phyloP scores from a whole-genome alignment of 2,113 vertebrate genomes.

The Accipiter cooperii region DNA sequence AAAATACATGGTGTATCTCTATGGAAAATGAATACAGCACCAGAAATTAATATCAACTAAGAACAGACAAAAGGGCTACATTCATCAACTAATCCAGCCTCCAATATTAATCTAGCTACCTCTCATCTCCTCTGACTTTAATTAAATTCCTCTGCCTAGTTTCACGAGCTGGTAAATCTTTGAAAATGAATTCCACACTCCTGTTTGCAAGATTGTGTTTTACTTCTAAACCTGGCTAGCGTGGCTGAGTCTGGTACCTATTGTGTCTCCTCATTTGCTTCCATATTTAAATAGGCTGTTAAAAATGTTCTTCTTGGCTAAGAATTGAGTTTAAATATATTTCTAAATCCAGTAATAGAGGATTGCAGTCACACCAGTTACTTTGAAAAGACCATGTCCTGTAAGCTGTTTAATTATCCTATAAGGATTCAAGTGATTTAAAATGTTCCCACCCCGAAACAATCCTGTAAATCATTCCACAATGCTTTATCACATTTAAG shows the following conservation, averaged over 20 bases:
- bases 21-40: neutral
- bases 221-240: neutral
- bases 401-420: slow-evolving; percentile 26
- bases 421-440: neutral
- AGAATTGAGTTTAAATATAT: neutral
- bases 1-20: neutral
- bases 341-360: neutral
- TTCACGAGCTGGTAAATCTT: slow-evolving; percentile 29
- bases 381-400: neutral
- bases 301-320: neutral
- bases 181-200: neutral
- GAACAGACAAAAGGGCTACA: neutral
- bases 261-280: neutral
- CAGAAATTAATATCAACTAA: slow-evolving; percentile 28
- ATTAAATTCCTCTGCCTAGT: slow-evolving; percentile 25
- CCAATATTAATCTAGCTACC: slow-evolving; percentile 15
- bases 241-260: neutral
- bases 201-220: neutral
- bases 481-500: neutral
- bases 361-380: neutral
- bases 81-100: slow-evolving; percentile 5
- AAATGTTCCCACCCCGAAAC: neutral
- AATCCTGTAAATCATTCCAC: slow-evolving; percentile 14
- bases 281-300: neutral
- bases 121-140: slow-evolving; percentile 17